Evolutionary conservation across 2,113 vertebrate genomes (phyloP).

Genomic region (Notechis scutatus): DNA sequence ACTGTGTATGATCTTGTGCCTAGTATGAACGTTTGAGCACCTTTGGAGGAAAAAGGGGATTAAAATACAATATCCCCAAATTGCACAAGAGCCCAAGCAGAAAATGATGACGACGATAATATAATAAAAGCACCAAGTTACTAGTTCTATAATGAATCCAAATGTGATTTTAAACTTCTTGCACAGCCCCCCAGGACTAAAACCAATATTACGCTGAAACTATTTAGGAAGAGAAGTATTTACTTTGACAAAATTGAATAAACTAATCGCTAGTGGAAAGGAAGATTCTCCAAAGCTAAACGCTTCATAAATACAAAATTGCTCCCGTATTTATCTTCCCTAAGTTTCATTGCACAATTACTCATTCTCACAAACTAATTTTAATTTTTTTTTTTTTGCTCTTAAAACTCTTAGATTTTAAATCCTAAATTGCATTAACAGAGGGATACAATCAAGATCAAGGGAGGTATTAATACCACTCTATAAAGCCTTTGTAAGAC

Average conservation of each 20-base stretch:
- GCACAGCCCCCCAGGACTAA: not conserved
- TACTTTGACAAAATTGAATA: not conserved
- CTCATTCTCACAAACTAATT: slow-evolving; percentile 8
- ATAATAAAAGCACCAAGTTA: not conserved
- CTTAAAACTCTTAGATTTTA: too few relatives aligned
- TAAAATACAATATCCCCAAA: not conserved
- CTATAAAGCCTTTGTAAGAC: too few relatives aligned
- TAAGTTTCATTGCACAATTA: slow-evolving; percentile 15
- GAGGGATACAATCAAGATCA: too few relatives aligned
- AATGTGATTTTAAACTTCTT: not conserved
- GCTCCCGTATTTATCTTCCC: slow-evolving; percentile 22
- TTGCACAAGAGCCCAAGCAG: not conserved
- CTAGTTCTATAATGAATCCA: not conserved
- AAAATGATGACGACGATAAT: not conserved
- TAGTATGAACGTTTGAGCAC: not conserved
- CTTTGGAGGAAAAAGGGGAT: not conserved
- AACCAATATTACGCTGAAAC: not conserved
- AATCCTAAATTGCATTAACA: too few relatives aligned
- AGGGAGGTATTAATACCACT: too few relatives aligned
- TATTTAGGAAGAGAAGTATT: not conserved
- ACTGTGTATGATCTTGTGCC: not conserved
- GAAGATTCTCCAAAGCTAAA: slow-evolving; percentile 11
- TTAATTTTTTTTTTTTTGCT: not conserved
- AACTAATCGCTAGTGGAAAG: not conserved
- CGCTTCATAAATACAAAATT: not conserved